Percentiles rank a stretch among this genome's conserved stretches.
phyloP scores from a whole-genome alignment of 2,797 vertebrate species.

The Catharus ustulatus region DNA sequence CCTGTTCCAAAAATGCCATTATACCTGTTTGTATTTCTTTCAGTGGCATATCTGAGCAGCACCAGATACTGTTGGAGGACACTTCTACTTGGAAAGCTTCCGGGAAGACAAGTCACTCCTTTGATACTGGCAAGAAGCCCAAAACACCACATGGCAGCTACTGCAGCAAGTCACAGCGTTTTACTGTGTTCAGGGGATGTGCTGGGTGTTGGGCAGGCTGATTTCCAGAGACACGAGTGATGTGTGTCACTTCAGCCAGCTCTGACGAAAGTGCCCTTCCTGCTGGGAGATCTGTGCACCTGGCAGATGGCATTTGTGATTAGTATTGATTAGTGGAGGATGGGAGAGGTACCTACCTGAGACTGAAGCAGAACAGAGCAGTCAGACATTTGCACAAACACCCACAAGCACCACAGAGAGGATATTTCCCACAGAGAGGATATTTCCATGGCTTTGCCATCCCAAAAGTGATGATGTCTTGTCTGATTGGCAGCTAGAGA shows the following conservation, averaged over 20 bases:
- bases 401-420: background rate
- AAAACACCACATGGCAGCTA: fast-evolving
- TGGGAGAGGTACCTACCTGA: background rate
- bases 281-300: background rate
- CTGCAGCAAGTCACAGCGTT: background rate
- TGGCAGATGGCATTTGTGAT: background rate
- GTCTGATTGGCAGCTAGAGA: background rate
- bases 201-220: background rate
- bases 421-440: background rate
- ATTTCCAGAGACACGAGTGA: background rate
- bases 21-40: background rate
- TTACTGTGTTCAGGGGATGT: background rate
- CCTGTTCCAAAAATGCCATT: background rate
- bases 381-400: fast-evolving
- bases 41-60: background rate
- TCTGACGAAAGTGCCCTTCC: background rate
- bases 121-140: background rate
- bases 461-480: background rate
- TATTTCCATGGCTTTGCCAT: fast-evolving
- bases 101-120: background rate
- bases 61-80: no score
- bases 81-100: background rate
- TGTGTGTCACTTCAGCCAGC: background rate
- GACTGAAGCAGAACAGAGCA: background rate
- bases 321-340: background rate